phyloP scores from a whole-genome alignment of 2,113 vertebrate species.

The Hemichromis elongatus region DNA sequence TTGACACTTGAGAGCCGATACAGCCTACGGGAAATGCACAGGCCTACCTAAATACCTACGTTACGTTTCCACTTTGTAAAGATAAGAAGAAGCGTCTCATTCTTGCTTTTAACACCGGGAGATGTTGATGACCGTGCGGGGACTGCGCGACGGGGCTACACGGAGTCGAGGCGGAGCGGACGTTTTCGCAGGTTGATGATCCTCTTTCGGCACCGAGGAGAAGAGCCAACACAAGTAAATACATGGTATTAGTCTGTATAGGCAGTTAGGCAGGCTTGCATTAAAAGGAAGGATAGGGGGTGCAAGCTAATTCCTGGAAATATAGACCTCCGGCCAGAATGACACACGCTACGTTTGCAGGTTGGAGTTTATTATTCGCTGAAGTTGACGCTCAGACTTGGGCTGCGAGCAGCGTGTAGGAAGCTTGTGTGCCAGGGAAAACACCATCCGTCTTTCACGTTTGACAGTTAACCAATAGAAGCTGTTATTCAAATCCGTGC shows the following conservation, averaged over 20 bases:
- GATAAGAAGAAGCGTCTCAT: conserved; percentile 14
- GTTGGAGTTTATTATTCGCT: background rate
- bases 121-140: conserved; percentile 23
- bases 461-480: conserved; percentile 44
- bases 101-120: background rate
- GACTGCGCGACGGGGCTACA: background rate
- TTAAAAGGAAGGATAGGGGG: background rate
- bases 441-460: background rate
- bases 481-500: conserved; percentile 34
- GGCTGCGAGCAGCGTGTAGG: background rate
- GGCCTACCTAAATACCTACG: conserved; percentile 20
- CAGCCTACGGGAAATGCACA: background rate
- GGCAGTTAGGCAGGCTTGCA: background rate
- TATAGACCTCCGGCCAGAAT: background rate
- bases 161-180: conserved; percentile 20
- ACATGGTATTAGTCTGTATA: background rate
- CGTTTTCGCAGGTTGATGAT: conserved; percentile 30
- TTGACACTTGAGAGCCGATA: conserved; percentile 27
- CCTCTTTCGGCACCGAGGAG: background rate
- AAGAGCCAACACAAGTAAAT: conserved; percentile 6
- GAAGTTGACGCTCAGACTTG: conserved; percentile 40
- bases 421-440: background rate
- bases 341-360: background rate
- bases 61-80: background rate
- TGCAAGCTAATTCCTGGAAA: conserved; percentile 4